Base-by-base conservation (phyloP, 2,888 invertebrate genomes). In the Sinhomidia bicolor region DNA sequence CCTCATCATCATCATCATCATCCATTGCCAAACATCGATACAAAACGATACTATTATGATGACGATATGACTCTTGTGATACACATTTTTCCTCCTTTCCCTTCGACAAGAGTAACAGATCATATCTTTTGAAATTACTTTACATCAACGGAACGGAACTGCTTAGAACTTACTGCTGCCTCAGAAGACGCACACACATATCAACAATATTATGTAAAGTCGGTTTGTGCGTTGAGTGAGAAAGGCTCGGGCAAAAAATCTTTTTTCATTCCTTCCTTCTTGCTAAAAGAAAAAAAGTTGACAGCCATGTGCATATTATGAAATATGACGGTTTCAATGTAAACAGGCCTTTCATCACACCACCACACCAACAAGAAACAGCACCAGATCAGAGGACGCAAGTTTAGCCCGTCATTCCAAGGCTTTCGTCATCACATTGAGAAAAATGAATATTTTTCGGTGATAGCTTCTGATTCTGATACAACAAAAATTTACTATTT, bases 251-350 rank as follows among this genome's bases (percentile, higher is more conserved):
- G 32, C 20, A 82, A 32, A 68, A 51, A 68, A 29, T 29, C 17
- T 44, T 20, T 41, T 14, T 17, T 47, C 12, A 12, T 23, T n/a
- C 23, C 36, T 29, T n/a, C 17, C 26, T n/a, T 5, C 47, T 32
- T 68, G 1, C 41, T 20, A 68, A 23, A 17, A 23, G 12, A 41
- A 60, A 80, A 82, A 65, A 74, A 65, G 62, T 60, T 85, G 85
- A 85, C 85, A 85, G 32, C 57, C 85, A 85, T 85, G 78, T 78
- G 78, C 76, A 85, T 51, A 65, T 57, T 57, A 57, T 79, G 78
- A 79, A 79, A 79, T 79, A 79, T 79, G 54, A 79, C 54, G 78
- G 78, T 54, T 57, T 79, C 32, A 79, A 79, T 79, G 78, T 79
- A 79, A 79, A 79, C 78, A 79, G 78, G 78, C 78, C 54, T 57